These are phyloP conservation scores for Pandemis cinnamomeana DNA, from an alignment of 2,888 invertebrate species.

Conservation along the genomic window DNA sequence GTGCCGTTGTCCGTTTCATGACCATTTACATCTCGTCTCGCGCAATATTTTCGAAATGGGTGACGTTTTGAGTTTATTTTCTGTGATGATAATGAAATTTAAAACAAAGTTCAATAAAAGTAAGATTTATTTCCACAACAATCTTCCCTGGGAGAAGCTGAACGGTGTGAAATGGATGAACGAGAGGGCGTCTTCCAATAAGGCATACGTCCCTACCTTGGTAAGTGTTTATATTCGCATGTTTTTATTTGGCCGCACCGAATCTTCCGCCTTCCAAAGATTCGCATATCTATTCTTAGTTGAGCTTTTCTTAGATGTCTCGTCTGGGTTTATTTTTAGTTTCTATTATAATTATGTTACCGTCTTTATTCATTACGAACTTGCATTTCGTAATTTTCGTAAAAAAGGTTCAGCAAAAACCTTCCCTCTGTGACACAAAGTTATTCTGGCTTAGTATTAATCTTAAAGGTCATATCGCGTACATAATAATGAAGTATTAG, in stretches of 20 bases:
- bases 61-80: constrained; percentile 80
- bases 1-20: constrained; percentile 69
- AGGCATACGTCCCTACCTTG: constrained; percentile 93
- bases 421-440: too few relatives aligned
- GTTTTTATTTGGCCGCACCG: constrained; percentile 28
- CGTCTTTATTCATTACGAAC: background rate
- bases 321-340: constrained; percentile 25
- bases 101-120: constrained; percentile 81
- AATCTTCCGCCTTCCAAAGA: constrained; percentile 34
- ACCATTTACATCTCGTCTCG: constrained; percentile 63
- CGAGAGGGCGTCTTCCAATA: constrained; percentile 88
- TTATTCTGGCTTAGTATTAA: too few relatives aligned
- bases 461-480: too few relatives aligned
- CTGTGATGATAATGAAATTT: constrained; percentile 82
- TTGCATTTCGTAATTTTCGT: too few relatives aligned
- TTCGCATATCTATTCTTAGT: constrained; percentile 33
- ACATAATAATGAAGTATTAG: too few relatives aligned
- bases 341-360: constrained; percentile 7
- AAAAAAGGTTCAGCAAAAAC: too few relatives aligned
- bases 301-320: constrained; percentile 20
- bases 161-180: constrained; percentile 91
- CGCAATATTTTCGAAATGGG: constrained; percentile 68
- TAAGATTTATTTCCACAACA: constrained; percentile 76
- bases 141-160: constrained; percentile 77
- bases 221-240: constrained; percentile 61